Evolutionary conservation across 1,140 invertebrate species (phyloP).

Genomic region (Idris sp.): DNA sequence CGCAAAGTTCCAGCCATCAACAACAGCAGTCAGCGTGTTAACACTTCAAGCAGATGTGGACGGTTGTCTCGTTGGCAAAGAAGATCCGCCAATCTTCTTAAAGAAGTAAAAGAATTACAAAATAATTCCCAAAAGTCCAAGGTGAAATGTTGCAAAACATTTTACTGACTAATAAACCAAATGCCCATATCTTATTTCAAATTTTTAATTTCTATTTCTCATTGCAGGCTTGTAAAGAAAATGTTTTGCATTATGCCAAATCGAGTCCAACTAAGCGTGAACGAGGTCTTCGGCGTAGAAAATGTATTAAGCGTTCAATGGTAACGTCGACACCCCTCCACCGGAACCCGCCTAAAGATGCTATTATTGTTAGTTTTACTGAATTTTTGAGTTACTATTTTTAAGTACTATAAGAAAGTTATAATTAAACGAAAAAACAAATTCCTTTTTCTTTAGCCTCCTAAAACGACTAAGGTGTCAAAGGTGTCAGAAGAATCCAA

Average conservation of each 20-base stretch:
- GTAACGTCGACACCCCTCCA: conserved; percentile 75
- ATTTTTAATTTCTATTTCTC: too few relatives aligned
- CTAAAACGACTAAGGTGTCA: conserved; percentile 63
- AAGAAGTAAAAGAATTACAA: conserved; percentile 68
- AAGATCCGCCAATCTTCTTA: conserved; percentile 72
- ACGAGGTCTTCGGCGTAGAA: conserved; percentile 71
- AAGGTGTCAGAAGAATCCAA: conserved; percentile 76
- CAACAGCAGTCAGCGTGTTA: conserved; percentile 70
- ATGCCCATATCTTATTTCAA: too few relatives aligned
- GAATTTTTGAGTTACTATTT: too few relatives aligned
- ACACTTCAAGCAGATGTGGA: conserved; percentile 71
- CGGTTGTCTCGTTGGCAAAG: conserved; percentile 74
- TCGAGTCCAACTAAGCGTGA: conserved; percentile 72
- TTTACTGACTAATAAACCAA: too few relatives aligned
- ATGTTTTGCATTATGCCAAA: conserved; percentile 77
- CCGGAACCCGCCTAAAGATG: conserved; percentile 68
- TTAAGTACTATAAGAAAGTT: too few relatives aligned
- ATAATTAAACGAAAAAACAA: too few relatives aligned
- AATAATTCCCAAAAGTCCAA: conserved; percentile 46
- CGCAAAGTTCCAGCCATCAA: conserved; percentile 72
- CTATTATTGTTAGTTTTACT: conserved; percentile 53
- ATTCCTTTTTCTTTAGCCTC: too few relatives aligned
- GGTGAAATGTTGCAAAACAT: too few relatives aligned
- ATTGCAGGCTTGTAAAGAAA: conserved; percentile 76
- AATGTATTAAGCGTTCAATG: conserved; percentile 76